phyloP scores from a whole-genome alignment of 2,113 vertebrate species.

The Benitochromis conjunctus region DNA sequence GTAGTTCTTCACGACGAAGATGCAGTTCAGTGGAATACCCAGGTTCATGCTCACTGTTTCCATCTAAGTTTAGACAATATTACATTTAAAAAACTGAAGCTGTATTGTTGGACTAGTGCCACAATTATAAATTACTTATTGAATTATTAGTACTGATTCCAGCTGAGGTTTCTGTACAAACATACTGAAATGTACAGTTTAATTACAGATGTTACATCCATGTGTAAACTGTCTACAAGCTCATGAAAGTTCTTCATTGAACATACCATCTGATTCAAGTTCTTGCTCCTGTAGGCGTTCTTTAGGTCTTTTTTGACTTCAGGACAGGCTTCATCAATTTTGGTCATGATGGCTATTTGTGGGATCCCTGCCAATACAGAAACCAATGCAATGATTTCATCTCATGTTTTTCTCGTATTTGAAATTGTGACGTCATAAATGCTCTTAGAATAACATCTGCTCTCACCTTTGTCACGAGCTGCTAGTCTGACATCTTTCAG shows the following conservation, averaged over 20 bases:
- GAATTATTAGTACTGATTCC: accelerated
- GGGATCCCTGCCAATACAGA: not conserved
- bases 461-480: not conserved
- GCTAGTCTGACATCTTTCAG: not conserved
- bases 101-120: accelerated
- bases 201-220: accelerated
- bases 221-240: accelerated
- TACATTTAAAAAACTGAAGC: accelerated
- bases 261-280: accelerated
- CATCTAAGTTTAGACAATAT: not conserved
- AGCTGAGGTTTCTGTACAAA: accelerated
- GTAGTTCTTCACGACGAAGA: not conserved
- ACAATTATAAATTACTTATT: accelerated
- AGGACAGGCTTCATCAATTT: not conserved
- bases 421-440: accelerated
- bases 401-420: not conserved
- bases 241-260: too few species aligned
- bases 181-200: not conserved
- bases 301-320: accelerated
- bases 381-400: too few species aligned
- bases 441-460: not conserved
- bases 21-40: not conserved
- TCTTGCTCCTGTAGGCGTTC: accelerated
- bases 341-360: accelerated
- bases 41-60: accelerated